Percentiles rank a stretch among this genome's conserved stretches.
These are phyloP conservation scores for Scomber japonicus DNA, from an alignment of 2,113 vertebrate species.

Conservation along the genomic window DNA sequence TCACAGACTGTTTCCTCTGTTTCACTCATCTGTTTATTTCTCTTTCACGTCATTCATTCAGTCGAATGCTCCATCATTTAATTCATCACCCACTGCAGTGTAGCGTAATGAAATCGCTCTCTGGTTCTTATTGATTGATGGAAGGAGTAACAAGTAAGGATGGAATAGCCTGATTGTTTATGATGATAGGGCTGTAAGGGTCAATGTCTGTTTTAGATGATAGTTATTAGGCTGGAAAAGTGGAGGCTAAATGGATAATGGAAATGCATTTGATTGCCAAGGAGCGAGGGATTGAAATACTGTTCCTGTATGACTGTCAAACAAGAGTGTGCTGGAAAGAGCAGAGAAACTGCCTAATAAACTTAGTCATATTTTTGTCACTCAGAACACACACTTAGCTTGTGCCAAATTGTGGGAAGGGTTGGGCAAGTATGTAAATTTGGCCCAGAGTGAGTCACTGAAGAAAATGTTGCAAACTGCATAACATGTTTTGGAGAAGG, in stretches of 20 bases:
- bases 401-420: not conserved
- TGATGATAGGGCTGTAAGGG: slow-evolving; percentile 14
- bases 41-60: slow-evolving; percentile 56
- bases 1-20: slow-evolving; percentile 51
- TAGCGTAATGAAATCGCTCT: slow-evolving; percentile 34
- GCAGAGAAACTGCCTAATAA: not conserved
- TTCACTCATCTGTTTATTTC: slow-evolving; percentile 50
- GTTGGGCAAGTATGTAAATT: not conserved
- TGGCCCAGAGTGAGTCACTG: not conserved
- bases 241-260: slow-evolving; percentile 7
- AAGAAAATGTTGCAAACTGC: not conserved
- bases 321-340: slow-evolving; percentile 1
- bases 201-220: not conserved
- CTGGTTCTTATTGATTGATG: slow-evolving; percentile 57
- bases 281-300: not conserved
- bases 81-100: slow-evolving; percentile 46
- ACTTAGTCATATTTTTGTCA: slow-evolving; percentile 13
- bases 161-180: slow-evolving; percentile 31
- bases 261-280: slow-evolving; percentile 3
- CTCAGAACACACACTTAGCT: not conserved
- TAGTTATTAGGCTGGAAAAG: slow-evolving; percentile 6
- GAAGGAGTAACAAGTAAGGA: slow-evolving; percentile 42
- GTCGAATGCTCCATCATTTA: slow-evolving; percentile 59
- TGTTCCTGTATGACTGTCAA: slow-evolving; percentile 13
- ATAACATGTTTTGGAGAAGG: not conserved